Evolutionary conservation across 2,888 invertebrate genomes (phyloP), one percentile per base, ranked within the genome.

Genomic region (Drosophila ustulata): DNA sequence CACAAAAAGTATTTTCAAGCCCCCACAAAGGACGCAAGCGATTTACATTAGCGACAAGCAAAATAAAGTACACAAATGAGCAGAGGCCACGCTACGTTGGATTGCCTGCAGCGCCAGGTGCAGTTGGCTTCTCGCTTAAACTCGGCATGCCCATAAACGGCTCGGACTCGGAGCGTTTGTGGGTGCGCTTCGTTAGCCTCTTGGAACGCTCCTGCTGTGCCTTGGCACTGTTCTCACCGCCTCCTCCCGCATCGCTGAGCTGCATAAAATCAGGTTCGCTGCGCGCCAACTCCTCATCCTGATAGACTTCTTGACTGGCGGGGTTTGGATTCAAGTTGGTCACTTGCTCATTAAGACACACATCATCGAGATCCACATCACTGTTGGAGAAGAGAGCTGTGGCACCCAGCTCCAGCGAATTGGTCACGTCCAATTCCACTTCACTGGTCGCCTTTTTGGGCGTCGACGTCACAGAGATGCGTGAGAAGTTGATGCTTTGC

Each of bases 341-440:
- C 93, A 96, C 91, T 82, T 95, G 95, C 84, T 97, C 97, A 89
- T 97, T 97, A 9, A 97, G 93, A 79, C 95, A 96, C 5, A 96
- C 96, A 84, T 96, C 96, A 82, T 96, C 96, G 53, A 97, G 92
- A 89, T 96, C 96, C 2, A 96, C 97, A 9, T 96, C 96, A 89
- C 97, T 97, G 90, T 98, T 97, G 1, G 97, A 96, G 91, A 97
- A 96, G 69, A 97, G 95, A 1, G 96, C 96, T 7, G 96, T 95
- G 4, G 95, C 94, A 61, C 96, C 94, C 84, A 96, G 93, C 82
- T 94, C 94, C 23, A 92, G 62, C 0, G 92, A 91, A 50, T 90
- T 89, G 52, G 91, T 92, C 5, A 89, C 89, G 67, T 91, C 91
- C 64, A 92, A 74, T 50, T 91, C 89, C 6, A 86, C 81, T 26